Percentiles rank a stretch among this genome's conserved stretches.
Conservation (phyloP, 2,888 invertebrate species). For the Ashinkailepas kermadecensis region DNA sequence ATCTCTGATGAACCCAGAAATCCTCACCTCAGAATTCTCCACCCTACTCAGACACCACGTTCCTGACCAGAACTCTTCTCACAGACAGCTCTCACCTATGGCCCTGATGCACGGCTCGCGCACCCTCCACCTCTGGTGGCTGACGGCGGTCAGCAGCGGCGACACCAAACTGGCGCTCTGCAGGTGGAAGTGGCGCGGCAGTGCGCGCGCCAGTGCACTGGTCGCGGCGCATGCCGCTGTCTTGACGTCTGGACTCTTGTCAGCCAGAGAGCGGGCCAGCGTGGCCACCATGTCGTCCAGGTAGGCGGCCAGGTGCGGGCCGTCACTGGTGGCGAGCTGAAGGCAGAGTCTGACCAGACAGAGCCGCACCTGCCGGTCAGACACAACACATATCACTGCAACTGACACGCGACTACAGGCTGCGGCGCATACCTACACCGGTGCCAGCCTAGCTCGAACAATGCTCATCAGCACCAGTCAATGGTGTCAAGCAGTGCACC, state of each 20-base stretch:
- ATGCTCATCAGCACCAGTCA: too few species aligned
- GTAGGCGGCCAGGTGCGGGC: slow-evolving; percentile 55
- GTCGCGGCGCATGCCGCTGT: slow-evolving; percentile 66
- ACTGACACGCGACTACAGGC: too few species aligned
- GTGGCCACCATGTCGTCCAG: slow-evolving; percentile 68
- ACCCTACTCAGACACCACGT: too few species aligned
- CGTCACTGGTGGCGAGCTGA: slow-evolving; percentile 57
- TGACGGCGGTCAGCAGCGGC: slow-evolving; percentile 62
- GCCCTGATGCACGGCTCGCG: slow-evolving; percentile 65
- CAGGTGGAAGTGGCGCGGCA: slow-evolving; percentile 65
- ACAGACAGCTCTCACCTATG: slow-evolving; percentile 44
- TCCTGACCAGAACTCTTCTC: too few species aligned
- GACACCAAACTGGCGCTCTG: slow-evolving; percentile 45
- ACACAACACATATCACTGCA: too few species aligned
- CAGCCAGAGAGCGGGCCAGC: slow-evolving; percentile 60
- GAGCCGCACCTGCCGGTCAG: slow-evolving; percentile 39
- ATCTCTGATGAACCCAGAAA: too few species aligned
- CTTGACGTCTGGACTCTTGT: slow-evolving; percentile 73
- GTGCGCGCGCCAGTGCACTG: slow-evolving; percentile 53
- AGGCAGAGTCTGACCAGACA: slow-evolving; percentile 58
- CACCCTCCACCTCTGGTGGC: slow-evolving; percentile 75
- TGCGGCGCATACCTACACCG: too few species aligned
- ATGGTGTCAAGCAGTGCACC: too few species aligned
- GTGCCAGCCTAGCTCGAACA: too few species aligned
- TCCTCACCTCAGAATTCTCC: too few species aligned